Evolutionary conservation across 1,140 invertebrate species (phyloP).

Genomic region (Drosophila tristis): DNA sequence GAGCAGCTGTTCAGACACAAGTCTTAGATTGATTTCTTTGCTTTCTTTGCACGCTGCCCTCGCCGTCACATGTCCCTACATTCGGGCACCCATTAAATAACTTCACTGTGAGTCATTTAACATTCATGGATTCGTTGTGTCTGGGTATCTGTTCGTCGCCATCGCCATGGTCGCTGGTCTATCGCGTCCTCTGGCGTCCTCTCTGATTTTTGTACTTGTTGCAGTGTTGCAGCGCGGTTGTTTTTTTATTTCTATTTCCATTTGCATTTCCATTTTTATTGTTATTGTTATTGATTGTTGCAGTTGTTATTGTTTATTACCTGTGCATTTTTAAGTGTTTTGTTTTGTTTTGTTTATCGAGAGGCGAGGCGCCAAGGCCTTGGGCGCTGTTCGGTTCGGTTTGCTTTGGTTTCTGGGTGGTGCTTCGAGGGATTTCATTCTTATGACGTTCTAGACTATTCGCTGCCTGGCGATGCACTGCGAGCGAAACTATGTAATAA

Average conservation of each 20-base stretch:
- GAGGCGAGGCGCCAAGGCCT: neutral
- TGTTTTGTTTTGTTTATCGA: constrained; percentile 65
- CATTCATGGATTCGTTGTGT: too few species aligned
- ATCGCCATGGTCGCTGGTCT: too few species aligned
- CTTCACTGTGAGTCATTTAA: too few species aligned
- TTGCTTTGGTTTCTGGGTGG: neutral
- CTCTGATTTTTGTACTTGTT: too few species aligned
- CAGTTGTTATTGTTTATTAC: constrained; percentile 66
- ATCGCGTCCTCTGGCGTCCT: too few species aligned
- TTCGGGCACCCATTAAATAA: too few species aligned
- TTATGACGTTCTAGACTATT: constrained; percentile 66
- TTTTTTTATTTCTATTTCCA: constrained; percentile 2
- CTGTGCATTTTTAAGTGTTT: constrained; percentile 68
- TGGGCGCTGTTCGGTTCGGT: neutral
- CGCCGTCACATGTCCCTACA: too few species aligned
- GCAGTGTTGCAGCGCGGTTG: too few species aligned
- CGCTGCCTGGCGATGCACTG: constrained; percentile 43
- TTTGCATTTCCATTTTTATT: constrained; percentile 3
- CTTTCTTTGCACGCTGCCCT: too few species aligned
- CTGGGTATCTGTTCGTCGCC: neutral
- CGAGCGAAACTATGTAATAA: constrained; percentile 43
- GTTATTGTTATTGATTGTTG: constrained; percentile 17
- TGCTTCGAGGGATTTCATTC: constrained; percentile 17
- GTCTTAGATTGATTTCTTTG: too few species aligned
- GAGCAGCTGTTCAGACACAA: too few species aligned